Percentiles rank a stretch among this genome's conserved stretches.
These are phyloP conservation scores for Paragorgia papillata DNA, from an alignment of 92 coral and sea anemone species.

Conservation along the genomic window DNA sequence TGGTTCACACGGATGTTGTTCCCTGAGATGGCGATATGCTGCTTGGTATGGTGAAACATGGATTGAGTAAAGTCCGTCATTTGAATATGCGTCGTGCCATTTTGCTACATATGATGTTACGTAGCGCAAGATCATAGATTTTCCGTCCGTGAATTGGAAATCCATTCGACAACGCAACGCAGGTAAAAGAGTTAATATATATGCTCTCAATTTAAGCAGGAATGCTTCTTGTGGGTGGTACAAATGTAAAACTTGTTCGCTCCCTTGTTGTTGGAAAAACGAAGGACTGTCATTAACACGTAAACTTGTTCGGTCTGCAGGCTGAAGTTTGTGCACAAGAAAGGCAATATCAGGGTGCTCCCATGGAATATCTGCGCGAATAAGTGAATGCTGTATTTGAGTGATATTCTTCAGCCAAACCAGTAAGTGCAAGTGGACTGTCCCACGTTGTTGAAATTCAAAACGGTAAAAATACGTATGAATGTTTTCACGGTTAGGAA, in stretches of 20 bases:
- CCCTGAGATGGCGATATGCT: conserved; percentile 8
- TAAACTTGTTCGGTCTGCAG: background rate
- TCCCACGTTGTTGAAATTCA: conserved; percentile 51
- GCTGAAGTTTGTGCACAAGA: background rate
- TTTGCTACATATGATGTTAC: conserved; percentile 9
- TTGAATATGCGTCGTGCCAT: background rate
- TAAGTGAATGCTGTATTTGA: background rate
- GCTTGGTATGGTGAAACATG: conserved; percentile 18
- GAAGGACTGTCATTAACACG: background rate
- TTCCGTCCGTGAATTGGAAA: conserved; percentile 10
- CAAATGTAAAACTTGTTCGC: background rate
- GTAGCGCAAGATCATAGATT: conserved; percentile 14
- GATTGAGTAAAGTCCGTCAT: background rate
- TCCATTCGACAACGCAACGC: conserved; percentile 14
- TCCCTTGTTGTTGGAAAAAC: background rate
- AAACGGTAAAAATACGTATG: conserved; percentile 47
- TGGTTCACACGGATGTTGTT: conserved; percentile 13
- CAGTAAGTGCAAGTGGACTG: conserved; percentile 40
- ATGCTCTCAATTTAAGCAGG: background rate
- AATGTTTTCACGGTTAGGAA: background rate
- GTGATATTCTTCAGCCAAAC: conserved; percentile 37
- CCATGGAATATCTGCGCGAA: conserved; percentile 20
- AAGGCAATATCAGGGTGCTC: background rate
- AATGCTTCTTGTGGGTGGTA: conserved; percentile 4
- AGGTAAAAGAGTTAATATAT: background rate